phyloP scores from a whole-genome alignment of 2,797 vertebrate species.

The Rhabdophis nuchalis region DNA sequence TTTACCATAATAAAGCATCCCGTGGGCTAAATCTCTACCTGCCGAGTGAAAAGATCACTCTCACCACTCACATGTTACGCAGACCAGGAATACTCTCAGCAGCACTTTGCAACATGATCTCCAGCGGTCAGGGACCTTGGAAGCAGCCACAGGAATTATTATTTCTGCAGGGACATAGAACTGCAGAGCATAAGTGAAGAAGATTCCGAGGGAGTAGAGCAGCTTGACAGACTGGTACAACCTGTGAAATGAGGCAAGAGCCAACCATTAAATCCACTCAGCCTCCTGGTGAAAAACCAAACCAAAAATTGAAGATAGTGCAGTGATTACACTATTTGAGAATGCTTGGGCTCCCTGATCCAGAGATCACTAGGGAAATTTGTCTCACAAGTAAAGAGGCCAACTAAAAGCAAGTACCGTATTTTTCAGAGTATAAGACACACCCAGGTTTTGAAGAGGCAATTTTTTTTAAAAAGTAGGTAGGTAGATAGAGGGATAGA shows the following conservation, averaged over 20 bases:
- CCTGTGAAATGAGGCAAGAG: constrained; percentile 68
- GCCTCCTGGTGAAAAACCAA: accelerated
- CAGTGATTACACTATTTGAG: not conserved
- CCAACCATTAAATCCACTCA: not conserved
- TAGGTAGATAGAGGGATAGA: too few relatives aligned
- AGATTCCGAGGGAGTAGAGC: constrained; percentile 91
- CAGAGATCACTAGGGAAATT: not conserved
- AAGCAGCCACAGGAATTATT: constrained; percentile 75
- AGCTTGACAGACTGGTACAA: constrained; percentile 92
- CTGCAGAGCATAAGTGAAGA: constrained; percentile 92
- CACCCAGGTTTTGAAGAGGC: too few relatives aligned
- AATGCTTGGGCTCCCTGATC: not conserved
- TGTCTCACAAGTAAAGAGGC: not conserved
- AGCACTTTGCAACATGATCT: constrained; percentile 74
- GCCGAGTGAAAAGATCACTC: not conserved
- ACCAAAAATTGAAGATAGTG: not conserved
- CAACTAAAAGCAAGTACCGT: not conserved
- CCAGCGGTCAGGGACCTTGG: constrained; percentile 74
- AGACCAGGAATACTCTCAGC: constrained; percentile 79
- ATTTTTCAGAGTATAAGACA: too few relatives aligned
- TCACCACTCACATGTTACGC: constrained; percentile 86
- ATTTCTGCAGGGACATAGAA: constrained; percentile 96
- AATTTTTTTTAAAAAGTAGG: too few relatives aligned
- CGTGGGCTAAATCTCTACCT: not conserved
- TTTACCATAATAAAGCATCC: not conserved